Evolutionary conservation across 2,888 invertebrate species (phyloP).

Genomic region (Microctonus brassicae): DNA sequence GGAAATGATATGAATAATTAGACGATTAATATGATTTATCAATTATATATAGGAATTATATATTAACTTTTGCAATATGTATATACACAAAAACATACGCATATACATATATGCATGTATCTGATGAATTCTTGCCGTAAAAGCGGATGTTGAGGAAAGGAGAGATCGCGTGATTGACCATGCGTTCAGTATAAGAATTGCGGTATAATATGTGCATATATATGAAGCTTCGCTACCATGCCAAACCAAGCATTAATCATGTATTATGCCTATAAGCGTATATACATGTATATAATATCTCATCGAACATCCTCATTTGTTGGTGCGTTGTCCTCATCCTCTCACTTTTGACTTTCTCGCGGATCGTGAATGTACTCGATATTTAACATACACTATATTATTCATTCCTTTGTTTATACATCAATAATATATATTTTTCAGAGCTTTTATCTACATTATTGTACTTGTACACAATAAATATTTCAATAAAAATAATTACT

Average conservation of each 20-base stretch:
- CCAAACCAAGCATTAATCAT: slow-evolving; percentile 25
- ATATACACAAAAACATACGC: no score
- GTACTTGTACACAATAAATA: no score
- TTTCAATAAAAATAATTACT: no score
- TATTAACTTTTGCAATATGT: neutral
- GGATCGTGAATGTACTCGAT: neutral
- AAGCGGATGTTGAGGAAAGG: neutral
- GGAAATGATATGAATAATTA: no score
- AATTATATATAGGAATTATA: neutral
- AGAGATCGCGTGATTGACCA: slow-evolving; percentile 27
- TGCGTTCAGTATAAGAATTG: neutral
- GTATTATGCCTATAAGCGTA: neutral
- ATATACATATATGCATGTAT: neutral
- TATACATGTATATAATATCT: neutral
- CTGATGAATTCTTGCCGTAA: slow-evolving; percentile 1
- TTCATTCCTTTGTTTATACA: neutral
- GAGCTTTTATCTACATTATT: no score
- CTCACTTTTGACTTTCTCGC: neutral
- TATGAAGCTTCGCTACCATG: slow-evolving; percentile 5
- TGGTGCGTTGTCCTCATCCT: neutral
- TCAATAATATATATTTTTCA: neutral
- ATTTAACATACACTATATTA: neutral
- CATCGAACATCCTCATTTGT: slow-evolving; percentile 2
- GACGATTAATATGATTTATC: neutral
- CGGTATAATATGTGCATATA: slow-evolving; percentile 3